Evolutionary conservation across 1,140 invertebrate species (phyloP).

Genomic region (Hetaerina americana): DNA sequence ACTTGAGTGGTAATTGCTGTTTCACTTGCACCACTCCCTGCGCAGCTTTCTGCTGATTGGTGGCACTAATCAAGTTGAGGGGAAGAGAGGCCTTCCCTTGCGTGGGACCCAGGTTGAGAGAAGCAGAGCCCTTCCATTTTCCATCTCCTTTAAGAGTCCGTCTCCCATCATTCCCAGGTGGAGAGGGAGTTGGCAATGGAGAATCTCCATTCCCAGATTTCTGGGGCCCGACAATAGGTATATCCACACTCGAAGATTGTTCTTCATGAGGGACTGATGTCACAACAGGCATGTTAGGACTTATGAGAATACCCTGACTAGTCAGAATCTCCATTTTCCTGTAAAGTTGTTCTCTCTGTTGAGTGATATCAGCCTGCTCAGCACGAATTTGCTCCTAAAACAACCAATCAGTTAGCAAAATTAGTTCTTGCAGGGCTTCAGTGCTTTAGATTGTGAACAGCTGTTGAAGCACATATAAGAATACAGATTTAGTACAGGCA

Average conservation of each 20-base stretch:
- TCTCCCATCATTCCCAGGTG: constrained; percentile 14
- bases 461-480: no score
- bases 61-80: constrained; percentile 63
- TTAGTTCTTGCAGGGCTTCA: no score
- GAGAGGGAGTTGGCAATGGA: constrained; percentile 18
- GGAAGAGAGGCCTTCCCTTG: constrained; percentile 33
- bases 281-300: constrained; percentile 20
- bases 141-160: constrained; percentile 16
- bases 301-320: constrained; percentile 47
- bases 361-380: constrained; percentile 68
- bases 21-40: constrained; percentile 41
- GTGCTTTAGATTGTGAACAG: no score
- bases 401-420: no score
- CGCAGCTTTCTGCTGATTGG: constrained; percentile 60
- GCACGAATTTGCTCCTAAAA: constrained; percentile 47
- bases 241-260: background rate
- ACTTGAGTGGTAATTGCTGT: constrained; percentile 72
- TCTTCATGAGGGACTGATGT: constrained; percentile 10
- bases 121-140: constrained; percentile 20
- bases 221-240: constrained; percentile 8
- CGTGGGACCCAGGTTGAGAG: background rate
- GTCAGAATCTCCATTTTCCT: constrained; percentile 64
- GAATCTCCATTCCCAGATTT: constrained; percentile 13
- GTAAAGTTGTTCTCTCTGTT: constrained; percentile 77
- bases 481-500: no score